Conservation (phyloP, 2,797 vertebrate species). For the Phoxinus dragarum region DNA sequence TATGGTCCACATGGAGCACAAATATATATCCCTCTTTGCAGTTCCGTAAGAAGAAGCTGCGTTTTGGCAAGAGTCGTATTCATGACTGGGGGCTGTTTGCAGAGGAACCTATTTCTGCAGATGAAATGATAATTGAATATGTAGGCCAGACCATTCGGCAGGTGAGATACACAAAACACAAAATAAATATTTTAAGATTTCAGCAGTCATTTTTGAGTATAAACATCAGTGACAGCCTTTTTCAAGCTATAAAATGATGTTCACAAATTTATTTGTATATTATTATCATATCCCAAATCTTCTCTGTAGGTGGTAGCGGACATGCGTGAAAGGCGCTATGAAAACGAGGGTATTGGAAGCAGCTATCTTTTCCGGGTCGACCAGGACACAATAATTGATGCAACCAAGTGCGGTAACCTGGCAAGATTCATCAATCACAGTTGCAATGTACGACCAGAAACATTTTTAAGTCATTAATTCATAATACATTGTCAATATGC, state of each 20-base stretch:
- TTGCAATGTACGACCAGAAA: constrained; percentile 88
- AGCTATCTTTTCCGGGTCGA: constrained; percentile 98
- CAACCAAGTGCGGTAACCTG: constrained; percentile 95
- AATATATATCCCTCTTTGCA: constrained; percentile 60
- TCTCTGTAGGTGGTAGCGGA: constrained; percentile 89
- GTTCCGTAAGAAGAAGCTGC: constrained; percentile 96
- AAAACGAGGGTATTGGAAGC: constrained; percentile 95
- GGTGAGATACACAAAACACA: constrained; percentile 74
- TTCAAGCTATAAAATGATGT: neutral
- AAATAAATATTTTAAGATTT: neutral
- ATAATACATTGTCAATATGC: neutral
- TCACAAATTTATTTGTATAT: neutral
- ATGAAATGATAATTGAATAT: constrained; percentile 99
- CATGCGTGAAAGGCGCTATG: constrained; percentile 94
- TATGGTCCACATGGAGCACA: neutral
- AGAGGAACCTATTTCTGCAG: constrained; percentile 95
- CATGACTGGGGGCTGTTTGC: constrained; percentile 99
- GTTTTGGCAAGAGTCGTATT: constrained; percentile 95
- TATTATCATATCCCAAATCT: neutral
- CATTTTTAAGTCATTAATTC: neutral
- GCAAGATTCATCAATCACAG: constrained; percentile 98
- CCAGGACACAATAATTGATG: constrained; percentile 96
- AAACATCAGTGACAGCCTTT: neutral
- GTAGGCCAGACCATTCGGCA: constrained; percentile 98
- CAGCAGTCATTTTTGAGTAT: neutral